These are phyloP conservation scores for Albula goreensis DNA, from an alignment of 2,113 vertebrate genomes.

Conservation along the genomic window DNA sequence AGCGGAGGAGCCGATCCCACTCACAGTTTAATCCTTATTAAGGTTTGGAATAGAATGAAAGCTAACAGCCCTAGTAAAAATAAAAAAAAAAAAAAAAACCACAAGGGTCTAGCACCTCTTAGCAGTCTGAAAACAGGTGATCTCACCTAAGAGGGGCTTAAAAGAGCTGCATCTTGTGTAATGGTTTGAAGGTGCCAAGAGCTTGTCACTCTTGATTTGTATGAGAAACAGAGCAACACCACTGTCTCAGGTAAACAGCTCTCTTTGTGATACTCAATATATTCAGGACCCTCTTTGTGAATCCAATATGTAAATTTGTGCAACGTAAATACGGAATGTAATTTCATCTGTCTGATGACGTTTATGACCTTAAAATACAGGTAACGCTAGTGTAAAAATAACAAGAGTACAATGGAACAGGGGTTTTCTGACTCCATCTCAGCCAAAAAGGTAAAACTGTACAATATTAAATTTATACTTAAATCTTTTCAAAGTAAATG, in stretches of 20 bases:
- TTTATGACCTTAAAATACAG: neutral
- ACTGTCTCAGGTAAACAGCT: neutral
- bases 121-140: conserved; percentile 10
- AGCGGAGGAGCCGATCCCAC: conserved; percentile 26
- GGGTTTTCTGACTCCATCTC: neutral
- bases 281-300: neutral
- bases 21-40: conserved; percentile 29
- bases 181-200: neutral
- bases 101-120: neutral
- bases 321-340: neutral
- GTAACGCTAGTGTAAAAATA: neutral
- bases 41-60: conserved; percentile 50
- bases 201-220: neutral
- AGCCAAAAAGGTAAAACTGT: neutral
- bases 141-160: conserved; percentile 1
- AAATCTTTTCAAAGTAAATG: neutral
- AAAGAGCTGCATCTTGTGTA: neutral
- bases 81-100: neutral
- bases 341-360: neutral
- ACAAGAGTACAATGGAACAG: neutral
- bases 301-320: conserved; percentile 1
- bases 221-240: neutral
- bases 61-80: neutral
- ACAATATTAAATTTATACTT: neutral
- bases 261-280: conserved; percentile 16